Base-by-base conservation (phyloP, 2,888 invertebrate species). In the Pristionchus entomophagus region DNA sequence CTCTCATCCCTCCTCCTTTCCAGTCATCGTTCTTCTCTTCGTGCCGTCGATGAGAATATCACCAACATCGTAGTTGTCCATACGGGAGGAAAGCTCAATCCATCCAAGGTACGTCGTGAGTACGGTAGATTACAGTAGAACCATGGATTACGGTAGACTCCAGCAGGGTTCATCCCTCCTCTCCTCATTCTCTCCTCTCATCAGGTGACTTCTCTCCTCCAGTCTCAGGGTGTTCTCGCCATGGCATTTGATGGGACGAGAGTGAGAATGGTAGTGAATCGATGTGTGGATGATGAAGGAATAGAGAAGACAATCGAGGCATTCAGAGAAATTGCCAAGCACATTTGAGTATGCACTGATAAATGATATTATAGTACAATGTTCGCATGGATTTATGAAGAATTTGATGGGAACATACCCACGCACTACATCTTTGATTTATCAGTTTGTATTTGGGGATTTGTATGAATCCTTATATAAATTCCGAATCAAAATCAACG, bases 11-110 rank as follows among this genome's bases (percentile, higher is more conserved):
- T 45, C 45, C 14, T 14, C 38, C 22, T 29, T 69, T 69, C 17
- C 62, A 84, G 62, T 65, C 45, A 41, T 38, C 80, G 35, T 41
- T 29, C 29, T 8, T 85, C 29, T 26, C 73, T 85, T 45, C 87
- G 77, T 65, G 85, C 88, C 3, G 86, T 87, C 22, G 88, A 88
- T 41, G 87, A 87, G 2, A 88, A 88, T 38, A 88, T 90, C 73
- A 91, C 91, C 14, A 91, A 91, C 86, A 91, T 91, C 88, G 90
- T 91, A 0, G 84, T 91, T 29, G 84, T 91, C 1, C 88, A 89
- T 65, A 90, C 90, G 73, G 87, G 88, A 49, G 87, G 88, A 26
- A 86, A 86, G 26, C 82, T 89, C 49, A 88, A 85, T 0, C 90
- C 90, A 14, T 86, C 87, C 26, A 87, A 89, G 86, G 87, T 90